Evolutionary conservation across 2,797 vertebrate genomes (phyloP).

Genomic region (Synaphobranchus kaupii): DNA sequence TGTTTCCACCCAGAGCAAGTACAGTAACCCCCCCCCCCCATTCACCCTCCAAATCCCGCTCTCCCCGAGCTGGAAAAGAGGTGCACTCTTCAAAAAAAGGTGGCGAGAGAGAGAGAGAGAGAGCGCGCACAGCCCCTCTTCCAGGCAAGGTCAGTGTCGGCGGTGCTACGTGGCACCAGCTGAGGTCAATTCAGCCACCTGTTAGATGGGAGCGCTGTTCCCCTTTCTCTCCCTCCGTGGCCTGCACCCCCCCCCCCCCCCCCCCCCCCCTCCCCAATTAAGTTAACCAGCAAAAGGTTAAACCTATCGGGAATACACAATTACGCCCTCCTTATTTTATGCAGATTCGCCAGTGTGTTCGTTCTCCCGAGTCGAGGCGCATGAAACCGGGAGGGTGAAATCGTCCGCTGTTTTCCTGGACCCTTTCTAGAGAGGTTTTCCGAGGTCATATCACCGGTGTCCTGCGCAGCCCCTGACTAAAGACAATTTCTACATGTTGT

Average conservation of each 20-base stretch:
- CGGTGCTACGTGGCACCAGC: constrained; percentile 85
- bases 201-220: constrained; percentile 78
- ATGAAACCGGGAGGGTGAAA: not conserved
- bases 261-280: constrained; percentile 55
- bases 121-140: constrained; percentile 72
- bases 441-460: not conserved
- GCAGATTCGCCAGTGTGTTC: not conserved
- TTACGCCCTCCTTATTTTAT: constrained; percentile 48
- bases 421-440: not conserved
- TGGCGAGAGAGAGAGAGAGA: constrained; percentile 52
- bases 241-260: constrained; percentile 42
- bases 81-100: constrained; percentile 52
- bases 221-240: constrained; percentile 54
- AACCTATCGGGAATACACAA: constrained; percentile 65
- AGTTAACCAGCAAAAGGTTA: constrained; percentile 69
- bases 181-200: constrained; percentile 90
- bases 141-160: constrained; percentile 87
- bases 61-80: constrained; percentile 52
- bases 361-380: not conserved
- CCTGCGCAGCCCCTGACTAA: not conserved
- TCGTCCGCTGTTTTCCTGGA: not conserved
- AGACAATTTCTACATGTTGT: not conserved
- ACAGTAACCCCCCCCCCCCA: constrained; percentile 82
- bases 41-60: constrained; percentile 47
- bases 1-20: constrained; percentile 88